These are phyloP conservation scores for Tachyglossus aculeatus DNA, from an alignment of 2,797 vertebrate species.

Conservation along the genomic window DNA sequence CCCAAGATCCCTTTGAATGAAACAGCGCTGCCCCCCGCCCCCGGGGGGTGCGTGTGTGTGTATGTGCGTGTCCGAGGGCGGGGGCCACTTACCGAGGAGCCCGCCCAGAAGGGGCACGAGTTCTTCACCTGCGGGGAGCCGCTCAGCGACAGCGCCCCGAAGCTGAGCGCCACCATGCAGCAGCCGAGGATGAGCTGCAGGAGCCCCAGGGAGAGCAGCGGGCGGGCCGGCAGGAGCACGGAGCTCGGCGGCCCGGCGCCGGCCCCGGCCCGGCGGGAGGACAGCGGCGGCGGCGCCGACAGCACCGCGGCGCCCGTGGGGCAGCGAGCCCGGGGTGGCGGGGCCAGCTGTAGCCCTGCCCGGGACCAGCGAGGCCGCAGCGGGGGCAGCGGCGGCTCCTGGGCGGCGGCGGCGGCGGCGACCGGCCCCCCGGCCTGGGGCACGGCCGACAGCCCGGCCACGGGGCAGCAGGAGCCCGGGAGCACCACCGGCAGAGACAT, in stretches of 20 bases:
- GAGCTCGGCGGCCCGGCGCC: slow-evolving; percentile 16
- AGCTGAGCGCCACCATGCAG: slow-evolving; percentile 84
- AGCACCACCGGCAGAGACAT: slow-evolving; percentile 82
- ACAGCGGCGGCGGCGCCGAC: slow-evolving; percentile 20
- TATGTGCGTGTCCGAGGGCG: too few species aligned
- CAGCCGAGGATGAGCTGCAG: slow-evolving; percentile 86
- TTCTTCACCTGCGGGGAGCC: slow-evolving; percentile 79
- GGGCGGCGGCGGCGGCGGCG: slow-evolving; percentile 30
- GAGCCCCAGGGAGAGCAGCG: slow-evolving; percentile 81
- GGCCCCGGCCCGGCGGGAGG: slow-evolving; percentile 32
- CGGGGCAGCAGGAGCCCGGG: slow-evolving; percentile 81
- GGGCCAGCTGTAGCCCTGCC: slow-evolving; percentile 33
- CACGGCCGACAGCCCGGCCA: slow-evolving; percentile 62
- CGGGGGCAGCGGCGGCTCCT: slow-evolving; percentile 46
- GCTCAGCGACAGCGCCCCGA: slow-evolving; percentile 81
- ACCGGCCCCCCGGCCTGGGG: slow-evolving; percentile 44
- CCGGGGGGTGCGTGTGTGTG: too few species aligned
- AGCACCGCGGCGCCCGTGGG: slow-evolving; percentile 24
- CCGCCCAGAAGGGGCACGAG: slow-evolving; percentile 86
- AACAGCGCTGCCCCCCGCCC: too few species aligned
- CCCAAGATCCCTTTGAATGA: too few species aligned
- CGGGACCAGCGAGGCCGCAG: slow-evolving; percentile 58
- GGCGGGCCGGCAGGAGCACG: slow-evolving; percentile 73
- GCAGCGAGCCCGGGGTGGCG: slow-evolving; percentile 43
- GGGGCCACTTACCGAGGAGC: slow-evolving; percentile 83